Evolutionary conservation across 2,888 invertebrate genomes (phyloP), one percentile per base, ranked within the genome.

Genomic region (Anthrax anthrax): DNA sequence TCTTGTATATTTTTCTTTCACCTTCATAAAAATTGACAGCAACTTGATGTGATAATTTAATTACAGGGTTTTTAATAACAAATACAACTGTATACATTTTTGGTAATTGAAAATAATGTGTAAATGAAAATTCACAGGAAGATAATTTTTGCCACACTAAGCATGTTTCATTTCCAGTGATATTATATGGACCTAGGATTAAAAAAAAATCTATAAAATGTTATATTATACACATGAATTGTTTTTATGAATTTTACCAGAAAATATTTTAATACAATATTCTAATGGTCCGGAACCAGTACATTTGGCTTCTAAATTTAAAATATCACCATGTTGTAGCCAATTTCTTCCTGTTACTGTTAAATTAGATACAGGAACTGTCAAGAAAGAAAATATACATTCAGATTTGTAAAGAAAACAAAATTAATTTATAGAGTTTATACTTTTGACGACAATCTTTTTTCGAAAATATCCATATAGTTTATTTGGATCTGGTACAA

Each of bases 1-100:
- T 23, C 8, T 23, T 8, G 23, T 23, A n/a, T n/a, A n/a, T 23
- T 23, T 23, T 23, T 6, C 8, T 8, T 23, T 23, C 67, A 88
- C 89, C 84, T 78, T 88, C 80, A 65, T 88, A 90, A 60, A 89
- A 80, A 61, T 82, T 86, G 39, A 91, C 77, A 13, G 80, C 80
- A 14, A 85, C 75, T 46, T 81, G 79, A 48, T 78, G 78, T 6
- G 84, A 74, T 39, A 72, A 71, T 56, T 75, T 79, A 4, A 79
- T 79, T 12, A 91, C 74, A 51, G 84, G 81, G 67, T 91, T 91
- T 48, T 77, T 74, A 19, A 91, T 72, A 37, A 89, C 76, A 40
- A 88, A 78, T 14, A 89, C 66, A n/a, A 88, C 75, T 0, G 87
- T 84, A 59, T 85, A 81, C 48, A 77, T 76, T 34, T 79, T 76